Evolutionary conservation across 2,888 invertebrate species (phyloP), one percentile per base, ranked within the genome.

Genomic region (Zygaena filipendulae): DNA sequence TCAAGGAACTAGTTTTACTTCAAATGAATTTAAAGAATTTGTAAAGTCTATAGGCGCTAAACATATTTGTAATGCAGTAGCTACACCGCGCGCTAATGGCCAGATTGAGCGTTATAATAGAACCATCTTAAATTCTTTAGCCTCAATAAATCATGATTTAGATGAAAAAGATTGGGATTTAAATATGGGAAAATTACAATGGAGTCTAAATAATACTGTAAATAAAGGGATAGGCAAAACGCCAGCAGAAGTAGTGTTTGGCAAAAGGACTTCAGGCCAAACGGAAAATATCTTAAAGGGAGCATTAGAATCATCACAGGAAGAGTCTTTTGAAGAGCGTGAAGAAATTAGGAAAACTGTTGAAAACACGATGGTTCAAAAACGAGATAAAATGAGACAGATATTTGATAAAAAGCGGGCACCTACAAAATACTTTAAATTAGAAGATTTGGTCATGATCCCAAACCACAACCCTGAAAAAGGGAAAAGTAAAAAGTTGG

Each of bases 401-500:
- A 9, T 8, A 13, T 35, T 25, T 29, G 31, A 27, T 27, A 35
- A 18, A 13, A 33, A 23, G 11, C 22, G 25, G 27, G 30, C 26
- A 13, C 28, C 28, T 3, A 29, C 33, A 10, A 25, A 21, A 9
- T 4, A 22, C 5, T 36, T 29, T 18, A 25, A 27, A 10, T 16
- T 25, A 21, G 35, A 26, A 2, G 38, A 41, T 26, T 23, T 41
- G 3, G 36, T 41, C 2, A 40, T 36, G 34, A 32, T 40, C 5
- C 32, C 33, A 2, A 41, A 37, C 9, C 6, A 30, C 23, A 14
- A 23, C 27, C 27, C 29, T 5, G 20, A 30, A 25, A 29, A 30
- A 13, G 41, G 41, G 3, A 35, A 39, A 13, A 39, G 39, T 23
- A 35, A 35, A 11, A 38, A 42, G 16, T 24, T 41, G 3, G 12